A percentile compares a stretch with the other conserved stretches of the same genome.
Conservation (phyloP, 1,140 invertebrate genomes). For the Xylocopa sonorina region DNA sequence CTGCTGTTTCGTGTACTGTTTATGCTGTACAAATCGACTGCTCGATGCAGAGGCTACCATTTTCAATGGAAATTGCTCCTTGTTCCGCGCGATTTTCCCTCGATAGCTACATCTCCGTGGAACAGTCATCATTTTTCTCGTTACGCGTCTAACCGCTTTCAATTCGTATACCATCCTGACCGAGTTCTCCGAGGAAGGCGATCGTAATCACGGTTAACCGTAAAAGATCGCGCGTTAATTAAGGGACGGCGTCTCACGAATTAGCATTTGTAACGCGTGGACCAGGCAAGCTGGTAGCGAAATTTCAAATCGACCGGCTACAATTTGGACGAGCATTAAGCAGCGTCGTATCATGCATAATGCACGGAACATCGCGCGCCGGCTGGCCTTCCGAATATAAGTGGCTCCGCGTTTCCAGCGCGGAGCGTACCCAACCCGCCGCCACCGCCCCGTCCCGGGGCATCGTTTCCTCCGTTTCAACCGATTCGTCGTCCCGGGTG, state of each 20-base stretch:
- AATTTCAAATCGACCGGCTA: constrained; percentile 58
- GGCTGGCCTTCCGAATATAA: constrained; percentile 70
- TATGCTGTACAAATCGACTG: too few species aligned
- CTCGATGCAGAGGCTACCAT: background rate
- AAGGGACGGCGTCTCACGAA: constrained; percentile 47
- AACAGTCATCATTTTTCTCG: too few species aligned
- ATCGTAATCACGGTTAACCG: background rate
- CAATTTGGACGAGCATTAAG: constrained; percentile 70
- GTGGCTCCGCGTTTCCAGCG: constrained; percentile 58
- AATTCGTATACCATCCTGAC: too few species aligned
- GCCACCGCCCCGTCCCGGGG: constrained; percentile 54
- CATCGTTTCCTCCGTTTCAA: constrained; percentile 54
- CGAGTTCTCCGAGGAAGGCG: background rate
- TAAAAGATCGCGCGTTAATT: constrained; percentile 56
- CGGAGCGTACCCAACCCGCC: constrained; percentile 36
- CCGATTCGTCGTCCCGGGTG: constrained; percentile 69
- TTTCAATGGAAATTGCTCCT: background rate
- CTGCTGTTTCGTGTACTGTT: too few species aligned
- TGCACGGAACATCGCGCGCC: constrained; percentile 70
- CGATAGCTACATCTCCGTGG: too few species aligned
- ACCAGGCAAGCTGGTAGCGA: constrained; percentile 35
- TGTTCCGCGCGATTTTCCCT: background rate
- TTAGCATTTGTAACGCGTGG: constrained; percentile 59
- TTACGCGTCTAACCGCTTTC: too few species aligned
- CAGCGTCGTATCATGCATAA: constrained; percentile 73